Evolutionary conservation across 1,140 invertebrate species (phyloP), one percentile per base, ranked within the genome.

Genomic region (Danaus plexippus): DNA sequence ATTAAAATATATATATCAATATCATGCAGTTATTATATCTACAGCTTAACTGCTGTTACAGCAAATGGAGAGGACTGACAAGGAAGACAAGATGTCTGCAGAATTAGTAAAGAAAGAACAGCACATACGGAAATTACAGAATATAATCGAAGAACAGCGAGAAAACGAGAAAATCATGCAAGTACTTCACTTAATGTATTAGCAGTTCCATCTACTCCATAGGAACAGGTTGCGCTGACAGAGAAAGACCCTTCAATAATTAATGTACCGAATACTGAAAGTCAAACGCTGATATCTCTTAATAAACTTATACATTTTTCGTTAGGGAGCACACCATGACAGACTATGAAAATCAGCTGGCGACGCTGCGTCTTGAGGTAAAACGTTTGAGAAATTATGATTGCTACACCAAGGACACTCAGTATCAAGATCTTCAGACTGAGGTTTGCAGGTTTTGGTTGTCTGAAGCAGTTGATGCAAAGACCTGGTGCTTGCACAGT

Each of bases 151-250:
- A 45, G 71, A 80, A 48, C 71, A 72, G 51, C 57, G 58, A 22
- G 73, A 81, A 66, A 84, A 79, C 58, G 78, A 81, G 62, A 80
- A 77, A 67, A 52, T 69, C 43, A 80, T 80, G 81, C 80, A 55
- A 57, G 63, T 61, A 11, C 40, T 45, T 18, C 13, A 2, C 46
- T 12, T 13, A 7, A 9, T 32, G 22, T 32, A 32, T 4, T 32
- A 6, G 2, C 7, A 32, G 7, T 32, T 8, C 22, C 2, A 32
- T 7, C 22, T 32, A 32, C 22, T 32, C 22, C 15, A 1, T 3
- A 3, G 1, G 15, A 15, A 15, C 3, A 3, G 1, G 15, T 15
- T 1, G 15, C 15, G 15, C 15, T 15, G 15, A n/a, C n/a, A n/a
- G n/a, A n/a, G n/a, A n/a, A n/a, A n/a, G n/a, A n/a, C n/a, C n/a